These are phyloP conservation scores for Cololabis saira DNA, from an alignment of 2,113 vertebrate genomes.

Conservation along the genomic window DNA sequence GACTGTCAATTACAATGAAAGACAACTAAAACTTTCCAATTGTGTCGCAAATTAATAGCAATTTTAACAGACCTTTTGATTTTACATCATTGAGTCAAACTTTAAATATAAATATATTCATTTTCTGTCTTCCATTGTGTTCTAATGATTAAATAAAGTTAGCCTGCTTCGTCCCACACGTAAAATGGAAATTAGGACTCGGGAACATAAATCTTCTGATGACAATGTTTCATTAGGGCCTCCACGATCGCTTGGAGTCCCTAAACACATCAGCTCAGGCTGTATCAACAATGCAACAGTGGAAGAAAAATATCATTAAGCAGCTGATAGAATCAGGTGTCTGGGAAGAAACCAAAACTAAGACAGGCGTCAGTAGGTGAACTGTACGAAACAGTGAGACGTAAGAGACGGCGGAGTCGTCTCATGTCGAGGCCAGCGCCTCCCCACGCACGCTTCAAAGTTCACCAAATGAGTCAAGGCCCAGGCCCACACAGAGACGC, in stretches of 20 bases:
- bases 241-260: constrained; percentile 78
- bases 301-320: constrained; percentile 72
- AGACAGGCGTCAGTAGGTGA: constrained; percentile 14
- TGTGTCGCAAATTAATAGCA: constrained; percentile 16
- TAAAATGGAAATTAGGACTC: constrained; percentile 71
- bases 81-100: constrained; percentile 33
- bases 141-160: constrained; percentile 57
- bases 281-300: constrained; percentile 79
- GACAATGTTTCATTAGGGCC: constrained; percentile 79
- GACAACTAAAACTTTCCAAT: neutral
- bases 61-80: constrained; percentile 17
- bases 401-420: constrained; percentile 17
- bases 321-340: constrained; percentile 68
- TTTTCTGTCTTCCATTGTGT: constrained; percentile 24
- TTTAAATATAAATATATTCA: constrained; percentile 32
- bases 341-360: constrained; percentile 35
- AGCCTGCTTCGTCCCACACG: constrained; percentile 51
- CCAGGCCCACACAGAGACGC: constrained; percentile 37
- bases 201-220: constrained; percentile 76
- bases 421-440: constrained; percentile 21
- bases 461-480: constrained; percentile 60
- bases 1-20: neutral
- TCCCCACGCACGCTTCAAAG: constrained; percentile 40
- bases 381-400: constrained; percentile 46
- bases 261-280: constrained; percentile 80